These are phyloP conservation scores for Aphis gossypii DNA, from an alignment of 1,140 invertebrate species.

Conservation along the genomic window DNA sequence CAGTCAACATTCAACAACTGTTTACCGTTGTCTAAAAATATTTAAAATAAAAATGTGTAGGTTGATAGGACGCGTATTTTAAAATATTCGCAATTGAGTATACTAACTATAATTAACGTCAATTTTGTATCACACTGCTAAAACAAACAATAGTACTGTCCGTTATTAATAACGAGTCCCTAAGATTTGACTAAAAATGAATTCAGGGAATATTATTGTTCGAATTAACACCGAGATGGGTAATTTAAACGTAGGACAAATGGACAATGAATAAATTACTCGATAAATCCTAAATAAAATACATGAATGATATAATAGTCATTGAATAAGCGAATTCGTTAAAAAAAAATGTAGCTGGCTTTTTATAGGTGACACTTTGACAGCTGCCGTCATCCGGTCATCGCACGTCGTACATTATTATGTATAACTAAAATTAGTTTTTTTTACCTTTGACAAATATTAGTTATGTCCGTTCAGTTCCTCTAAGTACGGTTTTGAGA, in stretches of 20 bases:
- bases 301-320: constrained; percentile 7
- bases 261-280: not conserved
- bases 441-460: not conserved
- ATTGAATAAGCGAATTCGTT: not conserved
- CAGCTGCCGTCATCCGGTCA: not conserved
- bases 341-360: not conserved
- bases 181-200: not conserved
- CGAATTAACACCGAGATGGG: not conserved
- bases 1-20: not conserved
- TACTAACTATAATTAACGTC: not conserved
- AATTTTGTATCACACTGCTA: not conserved
- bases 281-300: not conserved
- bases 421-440: not conserved
- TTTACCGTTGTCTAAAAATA: not conserved
- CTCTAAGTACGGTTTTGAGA: not conserved
- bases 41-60: constrained; percentile 3
- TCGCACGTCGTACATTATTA: not conserved
- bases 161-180: not conserved
- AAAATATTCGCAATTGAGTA: not conserved
- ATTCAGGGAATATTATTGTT: not conserved
- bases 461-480: not conserved
- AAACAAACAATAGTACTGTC: not conserved
- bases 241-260: not conserved
- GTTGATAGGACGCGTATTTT: not conserved
- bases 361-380: not conserved